Conservation (phyloP, 2,888 invertebrate species). For the Apamea sordens region DNA sequence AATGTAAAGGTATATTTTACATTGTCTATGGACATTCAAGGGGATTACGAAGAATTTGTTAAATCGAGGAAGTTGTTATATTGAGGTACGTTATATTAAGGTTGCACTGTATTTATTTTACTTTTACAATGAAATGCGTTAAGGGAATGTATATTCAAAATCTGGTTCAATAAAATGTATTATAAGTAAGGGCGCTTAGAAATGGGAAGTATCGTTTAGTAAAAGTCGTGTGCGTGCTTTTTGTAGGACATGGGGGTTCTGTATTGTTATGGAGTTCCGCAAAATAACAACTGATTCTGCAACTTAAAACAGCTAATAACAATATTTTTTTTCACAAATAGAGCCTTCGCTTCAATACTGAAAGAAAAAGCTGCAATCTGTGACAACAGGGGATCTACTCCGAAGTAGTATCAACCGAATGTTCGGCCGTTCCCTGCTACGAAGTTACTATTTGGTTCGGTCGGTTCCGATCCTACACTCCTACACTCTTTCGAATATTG, state of each 20-base stretch:
- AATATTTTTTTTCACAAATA: background rate
- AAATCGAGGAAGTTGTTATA: too few species aligned
- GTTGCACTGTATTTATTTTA: too few species aligned
- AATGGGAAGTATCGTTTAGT: background rate
- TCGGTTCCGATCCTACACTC: too few species aligned
- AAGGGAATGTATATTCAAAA: background rate
- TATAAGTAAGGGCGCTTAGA: background rate
- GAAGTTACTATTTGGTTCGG: too few species aligned
- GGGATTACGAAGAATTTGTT: too few species aligned
- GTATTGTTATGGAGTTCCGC: background rate
- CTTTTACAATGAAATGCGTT: background rate
- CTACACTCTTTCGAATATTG: too few species aligned
- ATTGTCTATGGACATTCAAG: too few species aligned
- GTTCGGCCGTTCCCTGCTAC: too few species aligned
- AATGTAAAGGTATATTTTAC: too few species aligned
- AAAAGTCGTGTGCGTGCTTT: background rate
- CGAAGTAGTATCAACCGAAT: too few species aligned
- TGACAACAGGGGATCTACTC: too few species aligned
- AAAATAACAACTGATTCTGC: background rate
- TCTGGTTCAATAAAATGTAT: background rate
- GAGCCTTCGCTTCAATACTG: background rate
- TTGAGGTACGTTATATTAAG: too few species aligned
- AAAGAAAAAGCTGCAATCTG: background rate
- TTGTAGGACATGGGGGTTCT: background rate
- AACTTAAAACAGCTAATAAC: background rate